These are phyloP conservation scores for Napeogenes sylphis DNA, from an alignment of 2,888 invertebrate genomes.

Conservation along the genomic window DNA sequence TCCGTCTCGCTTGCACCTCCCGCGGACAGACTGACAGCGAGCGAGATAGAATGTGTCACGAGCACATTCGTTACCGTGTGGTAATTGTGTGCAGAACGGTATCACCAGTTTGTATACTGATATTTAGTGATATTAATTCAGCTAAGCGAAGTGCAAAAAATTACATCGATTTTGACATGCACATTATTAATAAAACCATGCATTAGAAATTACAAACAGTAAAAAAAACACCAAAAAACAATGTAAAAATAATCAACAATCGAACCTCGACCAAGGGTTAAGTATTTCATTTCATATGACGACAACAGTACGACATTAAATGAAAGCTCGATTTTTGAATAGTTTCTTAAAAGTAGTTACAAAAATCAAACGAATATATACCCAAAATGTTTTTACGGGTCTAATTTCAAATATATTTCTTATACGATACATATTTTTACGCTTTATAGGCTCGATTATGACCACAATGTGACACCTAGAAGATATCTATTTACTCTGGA, in stretches of 20 bases:
- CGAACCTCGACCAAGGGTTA: neutral
- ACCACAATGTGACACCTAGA: too few relatives aligned
- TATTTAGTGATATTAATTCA: conserved; percentile 32
- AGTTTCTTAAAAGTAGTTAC: too few relatives aligned
- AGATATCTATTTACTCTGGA: too few relatives aligned
- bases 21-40: conserved; percentile 66
- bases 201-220: conserved; percentile 21
- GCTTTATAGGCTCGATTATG: too few relatives aligned
- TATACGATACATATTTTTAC: too few relatives aligned
- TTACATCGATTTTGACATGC: conserved; percentile 47
- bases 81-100: conserved; percentile 9
- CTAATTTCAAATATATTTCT: too few relatives aligned
- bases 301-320: too few relatives aligned
- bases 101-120: conserved; percentile 4
- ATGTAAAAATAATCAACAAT: neutral
- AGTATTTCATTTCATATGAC: neutral
- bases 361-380: too few relatives aligned
- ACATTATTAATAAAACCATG: conserved; percentile 19
- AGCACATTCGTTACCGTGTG: too few relatives aligned
- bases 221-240: neutral
- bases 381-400: too few relatives aligned
- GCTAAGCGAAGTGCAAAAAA: conserved; percentile 63
- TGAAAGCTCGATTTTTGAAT: too few relatives aligned
- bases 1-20: conserved; percentile 84
- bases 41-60: conserved; percentile 46